Evolutionary conservation across 2,888 invertebrate species (phyloP), one percentile per base, ranked within the genome.

Genomic region (Hoplodrina ambigua): DNA sequence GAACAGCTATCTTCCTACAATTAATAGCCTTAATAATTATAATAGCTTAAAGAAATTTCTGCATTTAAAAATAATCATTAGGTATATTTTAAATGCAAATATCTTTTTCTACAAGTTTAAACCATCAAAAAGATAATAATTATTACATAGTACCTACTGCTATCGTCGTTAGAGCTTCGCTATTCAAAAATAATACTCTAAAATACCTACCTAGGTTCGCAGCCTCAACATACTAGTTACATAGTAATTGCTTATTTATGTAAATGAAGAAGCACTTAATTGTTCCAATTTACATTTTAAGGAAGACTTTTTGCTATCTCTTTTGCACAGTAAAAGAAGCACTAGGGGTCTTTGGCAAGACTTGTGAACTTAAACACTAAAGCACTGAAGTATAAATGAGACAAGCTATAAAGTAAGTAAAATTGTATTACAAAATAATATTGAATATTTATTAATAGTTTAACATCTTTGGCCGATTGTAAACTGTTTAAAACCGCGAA

Each of bases 161-260:
- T 46, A 63, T 64, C 46, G 74, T 75, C 17, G 30, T 41, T 37
- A 64, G 11, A 58, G 10, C 52, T 52, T 33, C 7, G 44, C 19
- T 13, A 80, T 25, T 52, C 17, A 69, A 52, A 65, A 55, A 50
- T 62, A 66, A 60, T 33, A 46, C 15, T 60, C 17, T 13, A 53
- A 33, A 49, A 52, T 4, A 71, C 59, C 60, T 4, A 71, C 59
- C 60, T 57, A 50, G 20, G 54, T 66, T 81, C 37, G 2, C 41
- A 60, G 37, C 41, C 50, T 57, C 63, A 55, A 76, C 69, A 82
- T 62, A 74, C 82, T 56, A 67, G 53, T 69, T 73, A 65, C 75
- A 70, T 73, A 70, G 56, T 72, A 84, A 82, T 82, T 69, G 69
- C 58, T 52, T 70, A 62, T 65, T 82, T 74, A 82, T 80, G 82